Base-by-base conservation (phyloP, 2,888 invertebrate species). In the Siphlonurus alternatus region DNA sequence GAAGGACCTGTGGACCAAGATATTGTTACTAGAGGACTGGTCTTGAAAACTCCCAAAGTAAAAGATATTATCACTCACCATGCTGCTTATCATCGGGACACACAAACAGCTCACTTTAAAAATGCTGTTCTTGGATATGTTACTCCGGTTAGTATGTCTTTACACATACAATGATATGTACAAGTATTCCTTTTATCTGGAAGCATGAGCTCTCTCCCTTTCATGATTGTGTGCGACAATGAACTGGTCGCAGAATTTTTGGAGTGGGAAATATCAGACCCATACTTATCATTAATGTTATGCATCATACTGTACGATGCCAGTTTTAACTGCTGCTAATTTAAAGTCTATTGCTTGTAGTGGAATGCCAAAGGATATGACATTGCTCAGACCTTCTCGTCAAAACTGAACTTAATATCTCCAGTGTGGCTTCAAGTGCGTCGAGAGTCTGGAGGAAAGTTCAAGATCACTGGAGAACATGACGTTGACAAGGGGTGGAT, bases 281-380 rank as follows among this genome's bases (percentile, higher is more conserved):
- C n/a, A n/a, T n/a, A n/a, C n/a, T n/a, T n/a, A n/a, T n/a, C n/a
- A n/a, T n/a, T n/a, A n/a, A n/a, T n/a, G n/a, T n/a, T n/a, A n/a
- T n/a, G n/a, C n/a, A n/a, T n/a, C n/a, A n/a, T n/a, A n/a, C n/a
- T n/a, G n/a, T n/a, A n/a, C n/a, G n/a, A n/a, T n/a, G n/a, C n/a
- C n/a, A n/a, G n/a, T n/a, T n/a, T n/a, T n/a, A n/a, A n/a, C n/a
- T n/a, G n/a, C n/a, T n/a, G n/a, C n/a, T n/a, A n/a, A n/a, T n/a
- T n/a, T n/a, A n/a, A n/a, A n/a, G n/a, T n/a, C n/a, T n/a, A n/a
- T n/a, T n/a, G n/a, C n/a, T 80, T 79, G 67, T 73, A 96, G 94
- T 97, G 97, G 97, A 96, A 97, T 73, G 86, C 82, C 68, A 91
- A 89, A 77, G 97, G 97, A 0, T 93, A 95, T 76, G 90, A 94